Evolutionary conservation across 2,113 vertebrate species (phyloP).

Genomic region (Planiliza haematocheilus): DNA sequence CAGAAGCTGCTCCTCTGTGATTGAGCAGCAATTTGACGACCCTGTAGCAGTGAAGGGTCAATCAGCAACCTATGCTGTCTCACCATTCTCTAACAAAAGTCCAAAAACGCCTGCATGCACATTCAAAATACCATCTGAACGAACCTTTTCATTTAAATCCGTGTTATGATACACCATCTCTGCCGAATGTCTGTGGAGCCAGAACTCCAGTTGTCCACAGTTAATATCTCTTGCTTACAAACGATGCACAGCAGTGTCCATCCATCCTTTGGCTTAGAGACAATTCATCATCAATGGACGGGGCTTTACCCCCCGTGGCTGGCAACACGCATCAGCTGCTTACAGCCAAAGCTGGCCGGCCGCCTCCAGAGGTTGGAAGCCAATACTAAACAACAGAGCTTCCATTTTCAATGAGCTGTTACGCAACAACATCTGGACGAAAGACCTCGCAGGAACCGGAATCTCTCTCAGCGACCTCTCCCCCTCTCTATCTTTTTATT

Average conservation of each 20-base stretch:
- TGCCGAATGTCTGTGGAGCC: constrained; percentile 26
- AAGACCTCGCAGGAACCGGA: constrained; percentile 54
- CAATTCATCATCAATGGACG: constrained; percentile 32
- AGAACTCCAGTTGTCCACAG: constrained; percentile 14
- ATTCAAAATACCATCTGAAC: too few relatives aligned
- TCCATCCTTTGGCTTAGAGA: constrained; percentile 37
- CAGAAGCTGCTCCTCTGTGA: too few relatives aligned
- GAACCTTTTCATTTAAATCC: constrained; percentile 29
- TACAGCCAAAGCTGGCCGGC: constrained; percentile 49
- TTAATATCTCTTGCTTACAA: constrained; percentile 58
- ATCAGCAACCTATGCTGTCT: background rate
- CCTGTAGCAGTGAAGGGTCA: too few relatives aligned
- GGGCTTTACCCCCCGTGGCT: constrained; percentile 43
- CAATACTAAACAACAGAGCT: constrained; percentile 66
- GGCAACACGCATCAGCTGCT: constrained; percentile 45
- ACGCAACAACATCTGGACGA: constrained; percentile 77
- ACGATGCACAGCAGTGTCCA: constrained; percentile 24
- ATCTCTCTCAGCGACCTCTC: constrained; percentile 38
- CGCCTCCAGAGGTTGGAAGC: constrained; percentile 58
- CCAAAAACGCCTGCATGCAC: constrained; percentile 6
- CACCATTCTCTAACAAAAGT: constrained; percentile 12
- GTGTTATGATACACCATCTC: constrained; percentile 24
- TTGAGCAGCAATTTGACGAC: background rate
- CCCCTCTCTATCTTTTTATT: constrained; percentile 59
- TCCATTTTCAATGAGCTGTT: constrained; percentile 70